Evolutionary conservation across 2,797 vertebrate genomes (phyloP).

Genomic region (Gymnodraco acuticeps): DNA sequence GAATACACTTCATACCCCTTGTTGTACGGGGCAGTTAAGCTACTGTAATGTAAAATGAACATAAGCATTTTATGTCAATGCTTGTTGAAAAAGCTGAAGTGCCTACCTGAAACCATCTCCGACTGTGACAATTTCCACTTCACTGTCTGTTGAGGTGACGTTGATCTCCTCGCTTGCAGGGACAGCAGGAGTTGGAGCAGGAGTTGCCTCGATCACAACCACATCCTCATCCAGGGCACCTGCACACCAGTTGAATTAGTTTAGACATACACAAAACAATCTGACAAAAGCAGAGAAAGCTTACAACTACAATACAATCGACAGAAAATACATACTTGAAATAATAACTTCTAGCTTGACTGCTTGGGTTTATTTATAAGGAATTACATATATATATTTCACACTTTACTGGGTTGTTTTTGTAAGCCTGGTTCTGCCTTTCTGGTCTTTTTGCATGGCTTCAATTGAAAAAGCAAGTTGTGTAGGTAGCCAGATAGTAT

Average conservation of each 20-base stretch:
- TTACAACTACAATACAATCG: not conserved
- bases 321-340: not conserved
- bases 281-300: not conserved
- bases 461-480: constrained; percentile 4
- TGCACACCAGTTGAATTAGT: constrained; percentile 58
- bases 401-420: constrained; percentile 18
- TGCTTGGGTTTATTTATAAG: not conserved
- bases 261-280: not conserved
- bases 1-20: too few species aligned
- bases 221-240: constrained; percentile 97
- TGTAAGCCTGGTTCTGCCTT: not conserved
- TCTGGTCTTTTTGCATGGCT: not conserved
- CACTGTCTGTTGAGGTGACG: constrained; percentile 98
- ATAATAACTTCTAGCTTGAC: constrained; percentile 2
- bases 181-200: constrained; percentile 92
- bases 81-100: constrained; percentile 4
- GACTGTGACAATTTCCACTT: constrained; percentile 98
- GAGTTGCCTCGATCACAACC: constrained; percentile 97
- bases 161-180: constrained; percentile 99
- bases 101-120: constrained; percentile 95
- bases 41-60: not conserved
- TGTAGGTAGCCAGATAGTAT: constrained; percentile 29
- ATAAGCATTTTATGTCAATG: not conserved
- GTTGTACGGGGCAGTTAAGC: constrained; percentile 1
- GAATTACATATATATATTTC: not conserved